Percentiles rank a stretch among this genome's conserved stretches.
Evolutionary conservation across 2,797 vertebrate species (phyloP).

Genomic region (Rhyacichthys aspro): DNA sequence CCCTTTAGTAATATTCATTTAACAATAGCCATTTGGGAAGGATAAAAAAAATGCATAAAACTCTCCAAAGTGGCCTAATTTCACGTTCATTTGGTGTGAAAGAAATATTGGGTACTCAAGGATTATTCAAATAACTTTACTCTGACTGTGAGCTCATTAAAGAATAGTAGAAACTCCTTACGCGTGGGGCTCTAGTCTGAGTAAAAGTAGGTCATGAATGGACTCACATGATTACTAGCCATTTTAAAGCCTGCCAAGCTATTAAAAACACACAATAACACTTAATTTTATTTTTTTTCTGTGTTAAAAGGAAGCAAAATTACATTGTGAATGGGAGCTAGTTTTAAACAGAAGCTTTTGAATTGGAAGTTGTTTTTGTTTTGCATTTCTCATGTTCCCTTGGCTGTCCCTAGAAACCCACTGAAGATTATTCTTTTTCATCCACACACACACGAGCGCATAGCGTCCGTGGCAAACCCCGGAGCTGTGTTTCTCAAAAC

Average conservation of each 20-base stretch:
- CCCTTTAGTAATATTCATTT: slow-evolving; percentile 27
- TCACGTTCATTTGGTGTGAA: slow-evolving; percentile 27
- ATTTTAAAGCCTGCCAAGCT: neutral
- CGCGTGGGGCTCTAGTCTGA: neutral
- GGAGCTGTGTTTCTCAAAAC: slow-evolving; percentile 31
- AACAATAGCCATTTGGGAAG: slow-evolving; percentile 26
- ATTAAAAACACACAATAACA: slow-evolving; percentile 10
- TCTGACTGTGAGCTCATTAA: slow-evolving; percentile 31
- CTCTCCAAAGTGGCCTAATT: slow-evolving; percentile 34
- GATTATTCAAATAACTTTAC: slow-evolving; percentile 42
- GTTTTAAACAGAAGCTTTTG: slow-evolving; percentile 15
- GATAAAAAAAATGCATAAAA: slow-evolving; percentile 17
- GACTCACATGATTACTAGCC: slow-evolving; percentile 22
- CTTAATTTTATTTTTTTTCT: neutral
- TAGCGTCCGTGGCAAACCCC: slow-evolving; percentile 22
- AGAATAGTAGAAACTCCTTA: slow-evolving; percentile 7
- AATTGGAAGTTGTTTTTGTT: slow-evolving; percentile 26
- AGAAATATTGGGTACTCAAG: slow-evolving; percentile 21
- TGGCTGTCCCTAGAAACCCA: slow-evolving; percentile 7
- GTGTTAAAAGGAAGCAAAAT: slow-evolving; percentile 5
- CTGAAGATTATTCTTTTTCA: slow-evolving; percentile 11
- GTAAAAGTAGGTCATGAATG: slow-evolving; percentile 35
- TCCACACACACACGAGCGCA: slow-evolving; percentile 1
- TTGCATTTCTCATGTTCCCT: slow-evolving; percentile 22
- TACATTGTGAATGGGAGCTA: slow-evolving; percentile 21